Evolutionary conservation across 2,888 invertebrate genomes (phyloP), one percentile per base, ranked within the genome.

Genomic region (Herminia tarsipennalis): DNA sequence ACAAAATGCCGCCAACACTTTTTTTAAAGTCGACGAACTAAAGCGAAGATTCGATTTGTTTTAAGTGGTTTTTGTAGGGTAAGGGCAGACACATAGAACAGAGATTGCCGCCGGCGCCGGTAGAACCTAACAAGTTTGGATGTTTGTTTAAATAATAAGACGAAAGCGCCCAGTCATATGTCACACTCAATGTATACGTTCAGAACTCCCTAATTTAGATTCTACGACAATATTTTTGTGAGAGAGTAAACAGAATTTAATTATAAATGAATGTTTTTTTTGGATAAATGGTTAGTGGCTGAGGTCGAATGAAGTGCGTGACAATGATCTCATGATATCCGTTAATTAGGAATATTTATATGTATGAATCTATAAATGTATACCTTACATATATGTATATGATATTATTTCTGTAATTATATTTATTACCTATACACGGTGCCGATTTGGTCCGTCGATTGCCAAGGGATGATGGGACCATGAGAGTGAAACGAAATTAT

Each of bases 101-200:
- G 27, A 28, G 20, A 41, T 4, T 21, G 35, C 42, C 42, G 29
- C 42, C 35, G 17, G 35, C 42, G 35, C 28, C 42, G 18, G 22
- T 33, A 14, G 13, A 5, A 24, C 30, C 30, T 17, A 33, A 35
- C 42, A 35, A 28, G 34, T 28, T 27, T 18, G 4, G 8, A 35
- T 42, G 42, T 42, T 35, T 34, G 41, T 35, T 35, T 41, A 22
- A 27, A 34, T 14, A 41, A 41, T 28, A 41, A 40, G 16, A 37
- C 24, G 24, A 41, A 41, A 34, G 28, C 13, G n/a, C 5, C 21
- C 21, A 29, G 38, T 21, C 29, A 29, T 28, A 8, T 28, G 41
- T 22, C 41, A 21, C 27, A 21, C 13, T 9, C 27, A 14, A 17
- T 22, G 40, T 24, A 21, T 29, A 20, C 13, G 10, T 22, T 25